These are phyloP conservation scores for Prosapia bicincta DNA, from an alignment of 2,888 invertebrate species.

Conservation along the genomic window DNA sequence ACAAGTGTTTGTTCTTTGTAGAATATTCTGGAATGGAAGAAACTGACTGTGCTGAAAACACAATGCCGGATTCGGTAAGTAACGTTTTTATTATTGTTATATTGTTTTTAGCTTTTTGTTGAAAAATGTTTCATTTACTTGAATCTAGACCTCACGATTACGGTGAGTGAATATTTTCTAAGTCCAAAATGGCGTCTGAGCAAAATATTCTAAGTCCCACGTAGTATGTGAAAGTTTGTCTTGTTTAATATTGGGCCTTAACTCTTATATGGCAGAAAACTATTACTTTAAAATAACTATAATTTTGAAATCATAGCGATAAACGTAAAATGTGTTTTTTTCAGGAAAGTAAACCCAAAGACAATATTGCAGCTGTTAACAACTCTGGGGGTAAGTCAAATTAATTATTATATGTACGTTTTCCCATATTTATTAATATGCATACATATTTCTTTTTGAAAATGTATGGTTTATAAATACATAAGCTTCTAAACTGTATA, in stretches of 20 bases:
- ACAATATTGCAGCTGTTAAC: conserved; percentile 46
- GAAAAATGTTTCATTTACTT: background rate
- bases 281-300: too few relatives aligned
- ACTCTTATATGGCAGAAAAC: background rate
- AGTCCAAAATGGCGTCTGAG: conserved; percentile 84
- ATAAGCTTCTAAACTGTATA: too few relatives aligned
- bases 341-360: conserved; percentile 47
- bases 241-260: background rate
- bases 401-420: too few relatives aligned
- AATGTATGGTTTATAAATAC: too few relatives aligned
- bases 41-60: background rate
- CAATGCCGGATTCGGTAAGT: background rate
- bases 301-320: conserved; percentile 22
- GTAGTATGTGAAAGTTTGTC: conserved; percentile 13
- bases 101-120: background rate
- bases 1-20: background rate
- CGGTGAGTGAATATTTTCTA: conserved; percentile 57
- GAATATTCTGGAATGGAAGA: background rate
- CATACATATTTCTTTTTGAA: too few relatives aligned
- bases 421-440: too few relatives aligned
- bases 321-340: conserved; percentile 36
- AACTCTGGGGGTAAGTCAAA: conserved; percentile 47
- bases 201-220: conserved; percentile 33
- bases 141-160: background rate
- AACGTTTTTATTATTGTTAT: background rate